Percentiles rank a stretch among this genome's conserved stretches.
Evolutionary conservation across 2,797 vertebrate genomes (phyloP).

Genomic region (Sparus aurata): DNA sequence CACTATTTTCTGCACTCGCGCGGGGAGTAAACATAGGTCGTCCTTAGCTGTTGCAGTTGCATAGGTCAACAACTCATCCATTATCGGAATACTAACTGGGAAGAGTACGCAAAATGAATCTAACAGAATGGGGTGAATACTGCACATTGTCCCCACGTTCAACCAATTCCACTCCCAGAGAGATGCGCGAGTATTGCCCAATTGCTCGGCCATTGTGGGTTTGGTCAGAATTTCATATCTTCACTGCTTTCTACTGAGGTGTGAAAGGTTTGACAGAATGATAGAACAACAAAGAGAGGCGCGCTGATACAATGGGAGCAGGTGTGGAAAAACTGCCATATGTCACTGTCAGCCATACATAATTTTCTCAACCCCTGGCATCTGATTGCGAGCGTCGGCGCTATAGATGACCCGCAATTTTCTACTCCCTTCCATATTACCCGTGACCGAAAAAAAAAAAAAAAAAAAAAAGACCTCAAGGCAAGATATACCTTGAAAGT

Average conservation of each 20-base stretch:
- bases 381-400: constrained; percentile 46
- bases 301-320: constrained; percentile 41
- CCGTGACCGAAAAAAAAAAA: constrained; percentile 37
- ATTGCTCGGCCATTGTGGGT: constrained; percentile 6
- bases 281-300: constrained; percentile 63
- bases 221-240: constrained; percentile 42
- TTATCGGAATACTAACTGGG: constrained; percentile 12
- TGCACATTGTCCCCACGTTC: background rate
- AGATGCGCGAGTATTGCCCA: background rate
- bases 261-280: constrained; percentile 70
- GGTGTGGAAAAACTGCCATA: constrained; percentile 56
- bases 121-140: constrained; percentile 21
- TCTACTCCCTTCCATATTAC: constrained; percentile 61
- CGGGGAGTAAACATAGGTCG: constrained; percentile 18
- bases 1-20: constrained; percentile 17
- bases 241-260: constrained; percentile 57
- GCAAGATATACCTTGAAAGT: constrained; percentile 74
- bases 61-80: constrained; percentile 35
- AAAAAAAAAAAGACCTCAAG: constrained; percentile 38
- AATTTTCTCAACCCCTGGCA: constrained; percentile 50
- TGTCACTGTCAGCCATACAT: constrained; percentile 69
- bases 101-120: constrained; percentile 17
- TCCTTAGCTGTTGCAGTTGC: constrained; percentile 18
- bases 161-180: constrained; percentile 27
- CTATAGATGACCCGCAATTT: constrained; percentile 55